Evolutionary conservation across 2,888 invertebrate genomes (phyloP), one percentile per base, ranked within the genome.

Genomic region (Scrobipalpa atriplicella): DNA sequence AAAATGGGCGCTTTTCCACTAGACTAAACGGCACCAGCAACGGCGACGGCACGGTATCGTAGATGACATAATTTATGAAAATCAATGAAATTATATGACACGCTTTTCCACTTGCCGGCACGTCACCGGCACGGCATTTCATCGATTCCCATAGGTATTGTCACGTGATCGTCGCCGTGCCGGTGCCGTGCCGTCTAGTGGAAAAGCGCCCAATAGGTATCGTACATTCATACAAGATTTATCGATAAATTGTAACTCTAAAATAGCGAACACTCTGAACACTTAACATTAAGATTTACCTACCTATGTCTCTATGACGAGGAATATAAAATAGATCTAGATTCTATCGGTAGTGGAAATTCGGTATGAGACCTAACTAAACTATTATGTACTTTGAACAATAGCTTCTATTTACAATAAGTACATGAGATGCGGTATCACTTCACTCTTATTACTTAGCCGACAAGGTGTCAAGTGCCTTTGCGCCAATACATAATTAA

Each of bases 251-350:
- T 73, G 68, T 83, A 86, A 84, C 76, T 73, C 85, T 86, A 88
- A 78, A 74, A 77, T 87, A 87, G 84, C 87, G 90, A 91, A 91
- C 90, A 90, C 91, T 86, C 85, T 81, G 89, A 86, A 88, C 84
- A 85, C 89, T 85, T 87, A 89, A 67, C 68, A 74, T 78, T 64
- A 47, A 58, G 13, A 8, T 63, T 64, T 75, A 79, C 78, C 79
- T 84, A 78, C 78, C 80, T 78, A 77, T 75, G 78, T 83, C 80
- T 78, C 78, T 78, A 81, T 78, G 84, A 87, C 85, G 81, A 85
- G 80, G 83, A 85, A 84, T 85, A 81, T 79, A 79, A 72, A 73
- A 71, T 82, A 83, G 73, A 77, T 70, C 74, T 78, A 79, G 67
- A 72, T 74, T 73, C 82, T 87, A 90, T 89, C 89, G 89, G 90